Conservation (phyloP, 2,113 vertebrate species). For the Bos taurus region ARS-UCD2.0 NC_037348.1:67589501-67590000, state of each 20-base stretch:
- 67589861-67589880: not conserved
- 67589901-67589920: not conserved
- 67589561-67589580: not conserved
- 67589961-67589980: accelerated
- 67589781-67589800: not conserved
- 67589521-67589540: not conserved
- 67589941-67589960: accelerated
- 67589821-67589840: not conserved
- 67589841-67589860: accelerated
- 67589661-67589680: not conserved
- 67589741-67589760: not conserved
- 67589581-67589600: not conserved
- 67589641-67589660: not conserved
- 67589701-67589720: not conserved
- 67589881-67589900: accelerated
- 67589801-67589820: not conserved
- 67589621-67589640: not conserved
- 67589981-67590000: too few relatives aligned
- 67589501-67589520: not conserved
- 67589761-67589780: not conserved
- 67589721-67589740: not conserved
- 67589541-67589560: not conserved
- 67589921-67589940: accelerated
- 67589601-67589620: not conserved
- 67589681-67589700: not conserved